These are phyloP conservation scores for Musca domestica DNA, from an alignment of 1,140 invertebrate species.

Conservation along the genomic window DNA sequence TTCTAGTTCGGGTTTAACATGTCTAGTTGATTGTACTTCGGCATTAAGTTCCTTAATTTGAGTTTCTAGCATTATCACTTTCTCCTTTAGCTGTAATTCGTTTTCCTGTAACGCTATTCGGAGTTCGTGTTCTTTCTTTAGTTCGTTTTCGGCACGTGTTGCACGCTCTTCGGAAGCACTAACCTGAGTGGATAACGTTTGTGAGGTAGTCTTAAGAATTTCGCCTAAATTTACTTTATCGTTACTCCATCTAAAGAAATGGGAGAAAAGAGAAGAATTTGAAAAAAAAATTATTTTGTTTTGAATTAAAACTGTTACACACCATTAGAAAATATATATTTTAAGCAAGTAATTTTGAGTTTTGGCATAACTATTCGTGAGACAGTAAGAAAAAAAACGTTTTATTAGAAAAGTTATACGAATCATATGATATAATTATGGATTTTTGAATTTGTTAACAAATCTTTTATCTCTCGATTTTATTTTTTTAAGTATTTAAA, in stretches of 20 bases:
- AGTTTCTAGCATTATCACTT: slow-evolving; percentile 38
- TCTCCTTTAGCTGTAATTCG: slow-evolving; percentile 42
- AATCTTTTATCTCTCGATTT: too few relatives aligned
- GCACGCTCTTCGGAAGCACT: slow-evolving; percentile 70
- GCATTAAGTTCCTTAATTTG: slow-evolving; percentile 42
- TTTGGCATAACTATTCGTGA: too few relatives aligned
- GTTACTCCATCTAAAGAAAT: slow-evolving; percentile 37
- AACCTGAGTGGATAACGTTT: slow-evolving; percentile 70
- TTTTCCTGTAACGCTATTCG: slow-evolving; percentile 74
- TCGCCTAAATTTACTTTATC: slow-evolving; percentile 51
- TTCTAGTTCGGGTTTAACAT: slow-evolving; percentile 77
- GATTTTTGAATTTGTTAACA: too few relatives aligned
- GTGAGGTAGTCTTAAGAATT: slow-evolving; percentile 63
- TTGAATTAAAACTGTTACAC: too few relatives aligned
- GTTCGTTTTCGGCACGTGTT: slow-evolving; percentile 77
- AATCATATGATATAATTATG: too few relatives aligned
- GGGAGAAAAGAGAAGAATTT: too few relatives aligned
- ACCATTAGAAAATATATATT: too few relatives aligned
- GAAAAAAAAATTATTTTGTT: too few relatives aligned
- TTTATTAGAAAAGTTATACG: too few relatives aligned
- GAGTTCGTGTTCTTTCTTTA: slow-evolving; percentile 91
- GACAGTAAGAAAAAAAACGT: too few relatives aligned
- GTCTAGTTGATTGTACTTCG: slow-evolving; percentile 64
- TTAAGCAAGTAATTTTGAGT: too few relatives aligned
- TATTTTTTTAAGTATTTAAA: too few relatives aligned